These are phyloP conservation scores for Zingel zingel DNA, from an alignment of 2,113 vertebrate species.

Conservation along the genomic window DNA sequence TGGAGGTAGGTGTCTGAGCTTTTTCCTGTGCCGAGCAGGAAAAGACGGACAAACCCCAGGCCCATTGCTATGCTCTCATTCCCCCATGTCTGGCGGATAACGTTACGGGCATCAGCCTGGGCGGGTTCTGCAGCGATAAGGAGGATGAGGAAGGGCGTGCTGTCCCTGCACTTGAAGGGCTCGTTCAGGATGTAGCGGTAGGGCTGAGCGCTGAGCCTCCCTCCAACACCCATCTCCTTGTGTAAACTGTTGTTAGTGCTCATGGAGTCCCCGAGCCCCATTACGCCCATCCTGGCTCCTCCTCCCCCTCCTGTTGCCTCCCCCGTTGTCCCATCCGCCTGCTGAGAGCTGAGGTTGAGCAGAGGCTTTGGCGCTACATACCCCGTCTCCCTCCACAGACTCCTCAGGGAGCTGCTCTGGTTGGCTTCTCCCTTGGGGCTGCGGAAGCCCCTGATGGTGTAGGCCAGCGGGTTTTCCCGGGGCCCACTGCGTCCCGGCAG, in stretches of 20 bases:
- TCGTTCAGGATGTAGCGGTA: conserved; percentile 95
- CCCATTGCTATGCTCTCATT: conserved; percentile 91
- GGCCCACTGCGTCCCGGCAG: conserved; percentile 89
- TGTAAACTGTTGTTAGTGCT: conserved; percentile 94
- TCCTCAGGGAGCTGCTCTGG: conserved; percentile 89
- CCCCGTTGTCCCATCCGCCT: conserved; percentile 82
- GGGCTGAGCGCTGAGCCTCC: conserved; percentile 86
- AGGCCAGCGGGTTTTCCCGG: conserved; percentile 93
- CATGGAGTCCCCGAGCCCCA: conserved; percentile 92
- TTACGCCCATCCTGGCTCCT: conserved; percentile 74
- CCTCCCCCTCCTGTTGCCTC: conserved; percentile 82
- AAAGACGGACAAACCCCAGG: conserved; percentile 89
- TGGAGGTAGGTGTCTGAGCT: conserved; percentile 86
- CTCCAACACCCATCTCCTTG: conserved; percentile 90
- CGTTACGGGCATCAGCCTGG: conserved; percentile 91
- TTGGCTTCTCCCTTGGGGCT: conserved; percentile 90
- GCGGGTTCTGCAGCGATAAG: conserved; percentile 93
- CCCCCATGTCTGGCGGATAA: conserved; percentile 96
- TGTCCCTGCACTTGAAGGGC: conserved; percentile 91
- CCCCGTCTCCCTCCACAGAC: conserved; percentile 88
- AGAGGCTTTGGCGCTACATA: conserved; percentile 88
- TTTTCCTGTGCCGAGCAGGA: conserved; percentile 88
- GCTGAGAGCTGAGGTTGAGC: conserved; percentile 88
- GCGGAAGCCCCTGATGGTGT: conserved; percentile 92
- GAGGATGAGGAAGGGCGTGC: conserved; percentile 91